Evolutionary conservation across 2,797 vertebrate species (phyloP).

Genomic region (Staurois parvus): DNA sequence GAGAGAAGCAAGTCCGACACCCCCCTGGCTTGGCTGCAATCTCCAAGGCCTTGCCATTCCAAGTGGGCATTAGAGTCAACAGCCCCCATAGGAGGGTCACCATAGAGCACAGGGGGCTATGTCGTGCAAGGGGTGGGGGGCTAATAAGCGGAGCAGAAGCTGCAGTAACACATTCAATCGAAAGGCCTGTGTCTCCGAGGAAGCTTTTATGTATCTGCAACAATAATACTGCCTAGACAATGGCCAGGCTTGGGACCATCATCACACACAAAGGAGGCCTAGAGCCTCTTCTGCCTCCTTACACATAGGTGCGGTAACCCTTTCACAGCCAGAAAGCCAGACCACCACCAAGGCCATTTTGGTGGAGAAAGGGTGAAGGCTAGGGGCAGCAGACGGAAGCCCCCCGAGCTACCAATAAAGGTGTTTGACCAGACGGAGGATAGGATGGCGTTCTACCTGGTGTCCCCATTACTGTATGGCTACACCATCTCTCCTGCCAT

Average conservation of each 20-base stretch:
- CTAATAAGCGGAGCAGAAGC: neutral
- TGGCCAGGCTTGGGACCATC: neutral
- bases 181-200: neutral
- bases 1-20: conserved; percentile 1
- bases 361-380: conserved; percentile 26
- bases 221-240: neutral
- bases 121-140: neutral
- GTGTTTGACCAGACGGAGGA: neutral
- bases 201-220: neutral
- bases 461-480: neutral
- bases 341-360: neutral
- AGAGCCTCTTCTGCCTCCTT: neutral
- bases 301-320: neutral
- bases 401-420: neutral
- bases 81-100: too few relatives aligned
- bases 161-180: neutral
- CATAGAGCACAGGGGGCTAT: neutral
- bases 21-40: neutral
- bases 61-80: neutral
- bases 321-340: neutral
- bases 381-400: conserved; percentile 12
- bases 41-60: neutral
- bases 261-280: conserved; percentile 11
- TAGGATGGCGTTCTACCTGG: neutral
- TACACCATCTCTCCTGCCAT: neutral